Evolutionary conservation across 2,888 invertebrate genomes (phyloP).

Genomic region (Nephrotoma appendiculata): DNA sequence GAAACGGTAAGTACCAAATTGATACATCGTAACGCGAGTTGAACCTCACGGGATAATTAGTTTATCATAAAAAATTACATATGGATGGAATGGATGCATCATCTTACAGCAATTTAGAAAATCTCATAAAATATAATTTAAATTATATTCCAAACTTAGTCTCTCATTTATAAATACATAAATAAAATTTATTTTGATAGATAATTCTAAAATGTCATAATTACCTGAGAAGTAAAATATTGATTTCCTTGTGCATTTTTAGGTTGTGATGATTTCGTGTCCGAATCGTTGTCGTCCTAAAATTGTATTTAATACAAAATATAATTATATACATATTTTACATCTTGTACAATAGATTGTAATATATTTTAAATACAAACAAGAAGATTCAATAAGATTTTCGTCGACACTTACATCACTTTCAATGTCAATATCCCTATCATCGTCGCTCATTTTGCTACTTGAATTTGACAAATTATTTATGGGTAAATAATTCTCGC

Average conservation of each 20-base stretch:
- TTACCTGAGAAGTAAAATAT: slow-evolving; percentile 60
- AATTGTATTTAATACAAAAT: slow-evolving; percentile 18
- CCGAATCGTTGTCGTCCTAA: slow-evolving; percentile 71
- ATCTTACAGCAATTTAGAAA: too few relatives aligned
- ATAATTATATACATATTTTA: neutral
- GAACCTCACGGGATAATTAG: neutral
- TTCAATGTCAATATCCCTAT: slow-evolving; percentile 87
- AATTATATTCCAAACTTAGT: too few relatives aligned
- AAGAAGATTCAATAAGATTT: slow-evolving; percentile 9
- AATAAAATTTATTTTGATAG: neutral
- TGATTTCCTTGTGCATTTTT: slow-evolving; percentile 47
- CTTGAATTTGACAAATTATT: slow-evolving; percentile 1
- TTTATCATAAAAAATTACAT: neutral
- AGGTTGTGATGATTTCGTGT: slow-evolving; percentile 41
- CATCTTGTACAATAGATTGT: too few relatives aligned
- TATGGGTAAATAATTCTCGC: neutral
- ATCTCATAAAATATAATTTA: too few relatives aligned
- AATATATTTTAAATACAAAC: too few relatives aligned
- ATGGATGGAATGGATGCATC: too few relatives aligned
- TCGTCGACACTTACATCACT: slow-evolving; percentile 65
- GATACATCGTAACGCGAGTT: neutral
- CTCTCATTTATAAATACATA: neutral
- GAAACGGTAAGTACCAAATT: neutral
- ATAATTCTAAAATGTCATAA: neutral
- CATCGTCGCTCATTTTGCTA: slow-evolving; percentile 75